Conservation (phyloP, 2,113 vertebrate genomes). For the Ophthalmolycus amberensis region DNA sequence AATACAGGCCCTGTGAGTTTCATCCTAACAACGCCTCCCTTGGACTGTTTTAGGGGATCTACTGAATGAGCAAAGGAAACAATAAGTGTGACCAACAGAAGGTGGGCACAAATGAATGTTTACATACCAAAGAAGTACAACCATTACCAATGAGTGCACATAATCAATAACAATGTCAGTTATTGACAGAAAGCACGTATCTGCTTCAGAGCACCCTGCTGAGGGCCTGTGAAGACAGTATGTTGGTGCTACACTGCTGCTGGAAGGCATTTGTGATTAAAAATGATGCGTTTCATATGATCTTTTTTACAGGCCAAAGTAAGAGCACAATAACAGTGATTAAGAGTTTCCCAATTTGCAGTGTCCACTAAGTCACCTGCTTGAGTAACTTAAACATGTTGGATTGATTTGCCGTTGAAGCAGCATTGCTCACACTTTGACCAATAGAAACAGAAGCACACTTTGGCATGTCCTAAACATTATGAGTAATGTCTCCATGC, state of each 20-base stretch:
- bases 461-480: constrained; percentile 69
- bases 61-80: constrained; percentile 70
- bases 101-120: constrained; percentile 74
- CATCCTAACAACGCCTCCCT: constrained; percentile 52
- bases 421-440: constrained; percentile 71
- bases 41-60: constrained; percentile 58
- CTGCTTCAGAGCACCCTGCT: constrained; percentile 50
- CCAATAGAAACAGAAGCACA: constrained; percentile 54
- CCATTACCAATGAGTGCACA: constrained; percentile 76
- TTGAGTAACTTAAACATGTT: not conserved
- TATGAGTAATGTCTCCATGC: constrained; percentile 71
- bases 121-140: constrained; percentile 76
- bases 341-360: constrained; percentile 16
- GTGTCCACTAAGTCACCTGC: not conserved
- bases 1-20: constrained; percentile 57
- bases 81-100: constrained; percentile 60
- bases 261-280: constrained; percentile 61
- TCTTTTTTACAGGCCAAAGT: constrained; percentile 3
- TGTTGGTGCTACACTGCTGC: constrained; percentile 72
- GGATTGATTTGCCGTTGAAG: constrained; percentile 64
- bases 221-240: constrained; percentile 58
- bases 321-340: constrained; percentile 5
- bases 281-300: not conserved
- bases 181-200: constrained; percentile 62
- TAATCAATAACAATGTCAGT: constrained; percentile 70